Conservation (phyloP, 2,113 vertebrate species). For the Gobiocypris rarus region DNA sequence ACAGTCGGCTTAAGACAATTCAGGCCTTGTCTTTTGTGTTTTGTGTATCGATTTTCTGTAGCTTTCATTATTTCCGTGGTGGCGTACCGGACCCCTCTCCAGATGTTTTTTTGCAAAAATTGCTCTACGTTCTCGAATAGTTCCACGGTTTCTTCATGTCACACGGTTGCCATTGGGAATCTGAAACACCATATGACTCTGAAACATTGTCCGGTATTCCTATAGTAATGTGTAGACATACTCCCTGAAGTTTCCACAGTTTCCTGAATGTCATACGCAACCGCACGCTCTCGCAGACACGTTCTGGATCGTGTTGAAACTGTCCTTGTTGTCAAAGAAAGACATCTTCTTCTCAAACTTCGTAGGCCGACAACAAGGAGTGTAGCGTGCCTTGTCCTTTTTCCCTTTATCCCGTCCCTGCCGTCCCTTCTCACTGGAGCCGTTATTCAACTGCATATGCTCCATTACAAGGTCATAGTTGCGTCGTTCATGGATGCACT, state of each 20-base stretch:
- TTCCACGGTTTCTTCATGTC: background rate
- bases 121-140: background rate
- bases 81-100: background rate
- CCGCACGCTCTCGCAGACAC: slow-evolving; percentile 91
- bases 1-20: slow-evolving; percentile 2
- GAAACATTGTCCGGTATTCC: background rate
- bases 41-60: background rate
- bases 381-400: slow-evolving; percentile 81
- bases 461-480: slow-evolving; percentile 92
- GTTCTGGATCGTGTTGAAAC: slow-evolving; percentile 87
- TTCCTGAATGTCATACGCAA: slow-evolving; percentile 83
- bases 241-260: background rate
- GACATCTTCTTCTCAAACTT: slow-evolving; percentile 88
- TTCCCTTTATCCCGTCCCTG: slow-evolving; percentile 72
- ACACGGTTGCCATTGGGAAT: background rate
- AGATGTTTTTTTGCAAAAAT: background rate
- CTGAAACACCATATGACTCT: no score
- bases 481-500: slow-evolving; percentile 78
- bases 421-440: slow-evolving; percentile 56
- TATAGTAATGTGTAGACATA: background rate
- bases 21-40: slow-evolving; percentile 9
- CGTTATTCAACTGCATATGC: slow-evolving; percentile 73
- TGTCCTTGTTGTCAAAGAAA: slow-evolving; percentile 85
- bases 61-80: slow-evolving; percentile 27
- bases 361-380: slow-evolving; percentile 90